Conservation (phyloP, 2,113 vertebrate species). For the Cyanoramphus novaezelandiae region DNA sequence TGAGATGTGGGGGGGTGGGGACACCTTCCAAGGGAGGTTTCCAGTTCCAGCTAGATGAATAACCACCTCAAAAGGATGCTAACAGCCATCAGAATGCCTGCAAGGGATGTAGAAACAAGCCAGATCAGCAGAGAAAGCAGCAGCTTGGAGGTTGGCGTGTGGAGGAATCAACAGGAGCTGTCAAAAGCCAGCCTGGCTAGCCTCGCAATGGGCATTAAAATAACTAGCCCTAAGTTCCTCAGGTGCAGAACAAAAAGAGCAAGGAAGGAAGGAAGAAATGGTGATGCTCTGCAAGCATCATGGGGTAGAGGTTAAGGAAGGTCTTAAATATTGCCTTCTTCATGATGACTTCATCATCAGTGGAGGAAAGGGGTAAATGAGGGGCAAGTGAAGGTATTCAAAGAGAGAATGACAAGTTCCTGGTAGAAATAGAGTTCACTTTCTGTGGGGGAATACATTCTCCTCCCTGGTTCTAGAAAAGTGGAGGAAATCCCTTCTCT, state of each 20-base stretch:
- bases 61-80: slow-evolving; percentile 43
- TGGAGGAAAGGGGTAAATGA: not conserved
- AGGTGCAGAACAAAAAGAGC: not conserved
- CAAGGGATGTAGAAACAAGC: not conserved
- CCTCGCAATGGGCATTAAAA: not conserved
- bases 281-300: not conserved
- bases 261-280: not conserved
- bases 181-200: not conserved
- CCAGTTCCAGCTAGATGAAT: not conserved
- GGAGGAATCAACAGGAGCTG: not conserved
- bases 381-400: not conserved
- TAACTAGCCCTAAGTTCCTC: not conserved
- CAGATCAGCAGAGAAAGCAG: not conserved
- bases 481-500: fast-evolving
- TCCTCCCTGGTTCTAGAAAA: not conserved
- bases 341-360: not conserved
- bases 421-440: not conserved
- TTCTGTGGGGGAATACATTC: not conserved
- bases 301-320: not conserved
- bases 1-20: not conserved
- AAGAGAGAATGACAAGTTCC: not conserved
- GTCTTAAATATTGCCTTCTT: not conserved
- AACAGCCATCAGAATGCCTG: not conserved
- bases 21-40: not conserved
- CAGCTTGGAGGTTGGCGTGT: not conserved